Evolutionary conservation across 2,113 vertebrate genomes (phyloP).

Genomic region (Lampris megalopsis): DNA sequence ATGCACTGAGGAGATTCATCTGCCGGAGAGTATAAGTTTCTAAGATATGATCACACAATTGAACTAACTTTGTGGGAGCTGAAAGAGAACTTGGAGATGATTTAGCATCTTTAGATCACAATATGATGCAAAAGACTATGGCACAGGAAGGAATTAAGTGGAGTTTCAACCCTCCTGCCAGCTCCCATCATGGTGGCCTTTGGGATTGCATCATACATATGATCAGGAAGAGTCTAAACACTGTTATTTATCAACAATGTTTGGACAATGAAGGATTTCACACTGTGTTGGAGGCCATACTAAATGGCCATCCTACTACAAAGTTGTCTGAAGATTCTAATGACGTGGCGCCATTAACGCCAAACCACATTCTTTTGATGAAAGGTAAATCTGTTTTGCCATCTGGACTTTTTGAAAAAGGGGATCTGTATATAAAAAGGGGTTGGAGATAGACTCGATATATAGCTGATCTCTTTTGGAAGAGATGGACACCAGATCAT

Average conservation of each 20-base stretch:
- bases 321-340: no score
- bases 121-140: background rate
- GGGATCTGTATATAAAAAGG: background rate
- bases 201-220: no score
- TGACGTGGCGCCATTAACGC: background rate
- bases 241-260: background rate
- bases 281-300: background rate
- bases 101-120: background rate
- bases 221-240: no score
- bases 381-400: background rate
- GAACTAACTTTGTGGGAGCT: slow-evolving; percentile 7
- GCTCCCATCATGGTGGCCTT: background rate
- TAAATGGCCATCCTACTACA: no score
- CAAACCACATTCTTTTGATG: background rate
- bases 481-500: background rate
- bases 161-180: slow-evolving; percentile 1
- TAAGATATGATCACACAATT: background rate
- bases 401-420: background rate
- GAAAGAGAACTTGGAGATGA: background rate
- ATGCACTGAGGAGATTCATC: background rate
- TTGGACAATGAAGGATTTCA: background rate
- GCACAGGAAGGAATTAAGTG: background rate
- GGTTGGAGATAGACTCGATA: background rate
- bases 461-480: background rate
- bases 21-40: background rate